A percentile compares a stretch with the other conserved stretches of the same genome.
phyloP scores from a whole-genome alignment of 2,113 vertebrate genomes.

The Scolopax mira region DNA sequence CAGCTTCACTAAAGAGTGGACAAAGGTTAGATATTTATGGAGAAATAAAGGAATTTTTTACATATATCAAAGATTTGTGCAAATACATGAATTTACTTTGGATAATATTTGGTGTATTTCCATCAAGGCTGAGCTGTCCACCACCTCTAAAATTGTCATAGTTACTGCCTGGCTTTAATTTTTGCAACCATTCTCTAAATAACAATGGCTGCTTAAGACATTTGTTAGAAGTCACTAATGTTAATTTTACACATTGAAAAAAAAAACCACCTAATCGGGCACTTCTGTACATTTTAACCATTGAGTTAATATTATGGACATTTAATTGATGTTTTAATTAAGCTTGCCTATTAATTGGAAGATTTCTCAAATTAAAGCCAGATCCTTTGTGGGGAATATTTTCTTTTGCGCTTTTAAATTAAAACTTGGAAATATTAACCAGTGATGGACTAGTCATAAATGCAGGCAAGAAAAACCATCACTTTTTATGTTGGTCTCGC shows the following conservation, averaged over 20 bases:
- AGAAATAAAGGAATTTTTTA: background rate
- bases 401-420: conserved; percentile 61
- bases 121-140: background rate
- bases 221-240: conserved; percentile 45
- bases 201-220: background rate
- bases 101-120: background rate
- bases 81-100: background rate
- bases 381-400: conserved; percentile 50
- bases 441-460: background rate
- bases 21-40: conserved; percentile 29
- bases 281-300: conserved; percentile 24
- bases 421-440: conserved; percentile 49
- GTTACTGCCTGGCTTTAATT: background rate
- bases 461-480: background rate
- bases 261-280: conserved; percentile 35
- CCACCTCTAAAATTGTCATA: background rate
- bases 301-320: conserved; percentile 64
- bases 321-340: conserved; percentile 72
- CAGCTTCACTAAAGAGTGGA: conserved; percentile 26
- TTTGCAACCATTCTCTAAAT: conserved; percentile 27
- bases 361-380: conserved; percentile 59
- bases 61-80: background rate
- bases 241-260: conserved; percentile 42
- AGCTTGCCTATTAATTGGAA: conserved; percentile 55
- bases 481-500: background rate